These are phyloP conservation scores for Cataglyphis rosenhaueri DNA, from an alignment of 2,888 invertebrate genomes.

Conservation along the genomic window DNA sequence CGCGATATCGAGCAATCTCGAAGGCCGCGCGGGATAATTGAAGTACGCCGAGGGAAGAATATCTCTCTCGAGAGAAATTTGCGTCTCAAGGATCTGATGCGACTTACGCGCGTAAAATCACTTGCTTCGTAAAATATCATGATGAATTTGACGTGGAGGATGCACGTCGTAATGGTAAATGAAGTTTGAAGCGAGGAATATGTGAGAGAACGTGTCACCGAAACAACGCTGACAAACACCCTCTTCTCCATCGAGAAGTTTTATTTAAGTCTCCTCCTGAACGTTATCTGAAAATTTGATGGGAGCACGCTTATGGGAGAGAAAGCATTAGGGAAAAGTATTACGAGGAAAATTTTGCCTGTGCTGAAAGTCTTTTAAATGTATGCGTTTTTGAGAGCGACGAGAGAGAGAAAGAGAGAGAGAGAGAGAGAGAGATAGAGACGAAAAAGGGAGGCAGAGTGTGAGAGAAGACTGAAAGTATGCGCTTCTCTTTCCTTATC, in stretches of 20 bases:
- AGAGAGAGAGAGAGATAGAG: background rate
- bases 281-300: background rate
- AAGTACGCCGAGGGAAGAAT: conserved; percentile 18
- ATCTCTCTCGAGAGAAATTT: background rate
- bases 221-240: background rate
- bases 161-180: background rate
- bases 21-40: conserved; percentile 44
- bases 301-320: background rate
- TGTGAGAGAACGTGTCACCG: background rate
- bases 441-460: background rate
- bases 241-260: background rate
- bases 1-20: conserved; percentile 47
- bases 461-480: background rate
- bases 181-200: background rate
- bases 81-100: background rate
- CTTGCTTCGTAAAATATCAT: background rate
- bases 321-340: background rate
- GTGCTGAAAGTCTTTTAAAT: background rate
- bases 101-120: background rate
- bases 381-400: background rate
- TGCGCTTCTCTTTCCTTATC: background rate
- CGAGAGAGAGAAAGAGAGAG: background rate
- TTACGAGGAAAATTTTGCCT: background rate
- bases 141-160: background rate
- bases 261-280: background rate